Conservation (phyloP, 1,140 invertebrate species). For the Danaus plexippus region DNA sequence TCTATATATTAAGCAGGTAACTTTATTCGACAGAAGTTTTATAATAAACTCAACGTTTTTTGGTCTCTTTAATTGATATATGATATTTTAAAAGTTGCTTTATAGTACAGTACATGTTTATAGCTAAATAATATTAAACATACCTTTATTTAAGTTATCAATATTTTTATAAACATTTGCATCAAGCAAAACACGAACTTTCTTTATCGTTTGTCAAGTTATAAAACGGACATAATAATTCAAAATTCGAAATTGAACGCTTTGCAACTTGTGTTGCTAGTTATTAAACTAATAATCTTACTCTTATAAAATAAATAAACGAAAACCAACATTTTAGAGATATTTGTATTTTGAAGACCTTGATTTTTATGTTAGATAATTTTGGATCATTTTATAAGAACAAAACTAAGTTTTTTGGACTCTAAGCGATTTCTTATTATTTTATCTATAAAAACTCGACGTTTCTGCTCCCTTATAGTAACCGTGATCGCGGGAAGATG, state of each 20-base stretch:
- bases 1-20: no score
- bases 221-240: slow-evolving; percentile 44
- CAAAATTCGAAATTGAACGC: slow-evolving; percentile 52
- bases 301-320: no score
- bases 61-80: neutral
- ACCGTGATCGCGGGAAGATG: no score
- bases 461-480: no score
- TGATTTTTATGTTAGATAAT: no score
- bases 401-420: no score
- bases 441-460: no score
- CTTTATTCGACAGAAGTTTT: neutral
- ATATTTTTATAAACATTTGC: neutral
- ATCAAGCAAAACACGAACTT: slow-evolving; percentile 17
- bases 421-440: no score
- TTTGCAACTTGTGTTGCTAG: slow-evolving; percentile 23
- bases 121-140: neutral
- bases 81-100: slow-evolving; percentile 5
- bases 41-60: neutral
- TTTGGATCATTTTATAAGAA: no score
- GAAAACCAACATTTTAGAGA: no score
- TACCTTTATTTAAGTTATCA: slow-evolving; percentile 9
- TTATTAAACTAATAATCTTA: no score
- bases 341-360: no score
- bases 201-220: slow-evolving; percentile 28
- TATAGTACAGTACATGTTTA: slow-evolving; percentile 4